Percentiles rank a stretch among this genome's conserved stretches.
phyloP scores from a whole-genome alignment of 1,140 invertebrate genomes.

The Streblospio benedicti region DNA sequence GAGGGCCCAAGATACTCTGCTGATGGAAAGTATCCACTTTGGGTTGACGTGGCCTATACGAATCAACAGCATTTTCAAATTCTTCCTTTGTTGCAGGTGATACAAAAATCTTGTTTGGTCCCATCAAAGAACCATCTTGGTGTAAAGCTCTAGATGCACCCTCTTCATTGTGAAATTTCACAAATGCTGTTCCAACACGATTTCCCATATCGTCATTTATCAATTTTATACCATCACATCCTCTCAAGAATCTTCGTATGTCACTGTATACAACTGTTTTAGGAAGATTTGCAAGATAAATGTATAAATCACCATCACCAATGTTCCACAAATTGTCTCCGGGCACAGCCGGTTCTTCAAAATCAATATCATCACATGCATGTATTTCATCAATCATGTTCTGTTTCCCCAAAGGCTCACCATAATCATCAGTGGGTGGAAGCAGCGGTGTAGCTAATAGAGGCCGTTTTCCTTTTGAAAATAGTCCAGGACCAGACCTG shows the following conservation, averaged over 20 bases:
- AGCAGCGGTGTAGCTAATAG: neutral
- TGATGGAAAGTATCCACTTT: neutral
- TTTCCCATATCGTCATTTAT: constrained; percentile 70
- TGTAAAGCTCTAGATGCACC: constrained; percentile 62
- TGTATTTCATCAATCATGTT: neutral
- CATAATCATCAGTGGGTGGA: neutral
- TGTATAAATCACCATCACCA: neutral
- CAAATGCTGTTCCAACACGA: constrained; percentile 67
- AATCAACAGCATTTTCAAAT: constrained; percentile 34
- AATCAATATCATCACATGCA: neutral
- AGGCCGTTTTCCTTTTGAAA: too few relatives aligned
- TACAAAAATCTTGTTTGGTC: constrained; percentile 33
- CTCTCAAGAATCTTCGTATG: constrained; percentile 68
- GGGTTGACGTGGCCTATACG: constrained; percentile 19
- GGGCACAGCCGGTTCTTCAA: neutral
- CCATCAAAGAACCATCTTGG: constrained; percentile 45
- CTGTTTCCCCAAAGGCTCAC: neutral
- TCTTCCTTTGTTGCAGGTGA: constrained; percentile 27
- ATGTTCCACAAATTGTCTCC: neutral
- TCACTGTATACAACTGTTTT: constrained; percentile 51
- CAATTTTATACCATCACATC: constrained; percentile 71
- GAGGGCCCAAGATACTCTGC: too few relatives aligned
- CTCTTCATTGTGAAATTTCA: constrained; percentile 60
- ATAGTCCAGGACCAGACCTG: too few relatives aligned
- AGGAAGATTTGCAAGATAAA: constrained; percentile 30